These are phyloP conservation scores for Gonioctena quinquepunctata DNA, from an alignment of 1,140 invertebrate genomes.

Conservation along the genomic window DNA sequence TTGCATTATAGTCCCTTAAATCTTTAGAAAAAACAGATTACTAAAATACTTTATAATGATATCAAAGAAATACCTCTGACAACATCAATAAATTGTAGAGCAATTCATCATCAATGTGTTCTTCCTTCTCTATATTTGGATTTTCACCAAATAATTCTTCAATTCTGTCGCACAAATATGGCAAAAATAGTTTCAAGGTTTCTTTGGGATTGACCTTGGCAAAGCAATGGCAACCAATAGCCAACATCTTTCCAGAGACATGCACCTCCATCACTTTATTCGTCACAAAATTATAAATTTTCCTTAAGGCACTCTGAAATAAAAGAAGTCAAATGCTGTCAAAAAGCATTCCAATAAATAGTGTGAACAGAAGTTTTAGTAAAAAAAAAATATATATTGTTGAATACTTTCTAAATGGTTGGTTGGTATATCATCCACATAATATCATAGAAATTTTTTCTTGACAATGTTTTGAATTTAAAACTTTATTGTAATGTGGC, in stretches of 20 bases:
- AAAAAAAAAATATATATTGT: too few relatives aligned
- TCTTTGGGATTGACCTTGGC: constrained; percentile 69
- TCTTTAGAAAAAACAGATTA: not conserved
- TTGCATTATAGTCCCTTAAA: not conserved
- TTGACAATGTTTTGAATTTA: too few relatives aligned
- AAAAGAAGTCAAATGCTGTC: too few relatives aligned
- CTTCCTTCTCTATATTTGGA: constrained; percentile 68
- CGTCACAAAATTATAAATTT: constrained; percentile 74
- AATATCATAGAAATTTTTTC: too few relatives aligned
- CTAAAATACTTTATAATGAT: too few relatives aligned
- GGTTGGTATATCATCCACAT: too few relatives aligned
- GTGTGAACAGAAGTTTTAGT: too few relatives aligned
- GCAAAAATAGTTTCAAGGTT: constrained; percentile 73
- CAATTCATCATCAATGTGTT: constrained; percentile 78
- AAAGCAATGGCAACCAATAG: constrained; percentile 68
- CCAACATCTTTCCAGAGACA: constrained; percentile 77
- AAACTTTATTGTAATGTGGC: too few relatives aligned
- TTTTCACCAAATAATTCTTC: constrained; percentile 61
- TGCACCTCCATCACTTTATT: constrained; percentile 78
- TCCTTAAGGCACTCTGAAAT: constrained; percentile 72
- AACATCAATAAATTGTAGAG: constrained; percentile 78
- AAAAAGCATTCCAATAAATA: too few relatives aligned
- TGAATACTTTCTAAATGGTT: too few relatives aligned
- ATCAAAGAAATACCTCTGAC: constrained; percentile 67
- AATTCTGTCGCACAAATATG: constrained; percentile 68